Base-by-base conservation (phyloP, 1,140 invertebrate genomes). In the Cheumatopsyche charites region DNA sequence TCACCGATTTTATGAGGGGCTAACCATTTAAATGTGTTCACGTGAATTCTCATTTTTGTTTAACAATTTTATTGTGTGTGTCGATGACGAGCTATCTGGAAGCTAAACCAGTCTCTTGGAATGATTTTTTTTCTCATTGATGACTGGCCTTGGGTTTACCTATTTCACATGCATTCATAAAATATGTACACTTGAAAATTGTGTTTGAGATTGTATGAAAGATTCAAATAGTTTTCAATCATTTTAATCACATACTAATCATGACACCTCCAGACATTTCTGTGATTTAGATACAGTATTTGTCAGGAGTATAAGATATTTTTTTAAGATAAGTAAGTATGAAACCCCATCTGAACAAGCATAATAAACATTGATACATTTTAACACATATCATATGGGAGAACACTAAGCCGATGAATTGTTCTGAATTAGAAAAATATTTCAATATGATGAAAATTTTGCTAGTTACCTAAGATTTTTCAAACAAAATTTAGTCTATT, bases 71-170 rank as follows among this genome's bases (percentile, higher is more conserved):
- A 36, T 36, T 36, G 47, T 58, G 49, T 55, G 55, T 58, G 21
- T 21, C n/a, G n/a, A n/a, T 58, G 23, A 58, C 11, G 17, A 21
- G 49, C 13, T 23, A 25, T 58, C 7, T 58, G 23, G 21, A 58
- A 58, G 55, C 23, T 58, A 25, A 58, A 26, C 17, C 17, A 17
- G 17, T 21, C 17, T 58, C 55, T 12, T 58, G 55, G 55, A 58
- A 58, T 58, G 55, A 58, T 58, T 58, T 58, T 58, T 58, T 58
- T 58, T 58, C 55, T 58, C 55, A 52, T 52, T 21, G 55, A 25
- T 25, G 55, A 58, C 55, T 58, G 55, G 55, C 21, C 55, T 25
- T 58, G 55, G 19, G 55, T 58, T 47, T 23, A 58, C 55, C 55
- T 58, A 23, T 47, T 47, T 12, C 4, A 15, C 2, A 13, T 47